Evolutionary conservation across 2,888 invertebrate genomes (phyloP).

Genomic region (Ornithoptera alexandrae): DNA sequence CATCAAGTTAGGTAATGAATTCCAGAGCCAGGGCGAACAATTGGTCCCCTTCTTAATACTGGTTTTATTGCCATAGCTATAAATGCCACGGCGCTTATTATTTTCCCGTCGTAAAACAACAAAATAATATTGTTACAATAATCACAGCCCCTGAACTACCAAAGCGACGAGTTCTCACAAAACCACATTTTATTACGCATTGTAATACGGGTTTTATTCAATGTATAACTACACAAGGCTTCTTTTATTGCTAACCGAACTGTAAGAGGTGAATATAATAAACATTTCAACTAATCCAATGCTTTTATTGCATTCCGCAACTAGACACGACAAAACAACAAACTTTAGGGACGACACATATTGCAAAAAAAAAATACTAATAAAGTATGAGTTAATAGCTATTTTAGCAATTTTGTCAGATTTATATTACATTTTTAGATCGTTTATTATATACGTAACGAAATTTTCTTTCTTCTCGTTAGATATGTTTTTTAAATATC

Average conservation of each 20-base stretch:
- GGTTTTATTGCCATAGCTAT: slow-evolving; percentile 65
- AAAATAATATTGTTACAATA: slow-evolving; percentile 72
- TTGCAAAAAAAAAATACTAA: not conserved
- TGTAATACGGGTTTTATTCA: slow-evolving; percentile 60
- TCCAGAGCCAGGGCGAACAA: slow-evolving; percentile 42
- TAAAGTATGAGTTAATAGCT: too few species aligned
- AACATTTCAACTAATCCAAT: slow-evolving; percentile 36
- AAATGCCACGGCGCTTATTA: slow-evolving; percentile 69
- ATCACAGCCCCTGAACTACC: slow-evolving; percentile 64
- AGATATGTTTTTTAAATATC: too few species aligned
- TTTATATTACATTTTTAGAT: too few species aligned
- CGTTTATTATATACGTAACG: too few species aligned
- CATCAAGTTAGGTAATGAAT: slow-evolving; percentile 37
- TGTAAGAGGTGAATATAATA: slow-evolving; percentile 43
- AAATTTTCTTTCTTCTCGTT: too few species aligned
- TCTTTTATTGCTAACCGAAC: slow-evolving; percentile 60
- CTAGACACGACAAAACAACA: not conserved
- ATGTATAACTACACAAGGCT: slow-evolving; percentile 53
- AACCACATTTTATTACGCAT: slow-evolving; percentile 66
- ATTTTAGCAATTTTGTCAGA: too few species aligned
- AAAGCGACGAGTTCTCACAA: slow-evolving; percentile 54
- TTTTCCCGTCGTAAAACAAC: slow-evolving; percentile 76
- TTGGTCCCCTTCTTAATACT: slow-evolving; percentile 50
- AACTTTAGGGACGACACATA: slow-evolving; percentile 4
- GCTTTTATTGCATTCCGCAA: slow-evolving; percentile 28